These are phyloP conservation scores for Leuciscus idus DNA, from an alignment of 2,113 vertebrate species.

Conservation along the genomic window DNA sequence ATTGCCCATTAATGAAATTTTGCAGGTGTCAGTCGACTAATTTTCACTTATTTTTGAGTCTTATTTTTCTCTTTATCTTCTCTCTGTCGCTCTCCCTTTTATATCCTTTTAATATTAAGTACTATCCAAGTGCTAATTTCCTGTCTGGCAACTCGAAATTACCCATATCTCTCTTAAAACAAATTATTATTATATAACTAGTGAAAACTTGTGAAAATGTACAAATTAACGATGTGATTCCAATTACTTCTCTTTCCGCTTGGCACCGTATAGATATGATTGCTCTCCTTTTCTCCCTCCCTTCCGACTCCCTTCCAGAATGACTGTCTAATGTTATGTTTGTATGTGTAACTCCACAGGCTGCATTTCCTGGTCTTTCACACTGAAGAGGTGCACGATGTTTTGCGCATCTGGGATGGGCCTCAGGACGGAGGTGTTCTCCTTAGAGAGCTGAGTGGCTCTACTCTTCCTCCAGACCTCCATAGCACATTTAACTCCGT, in stretches of 20 bases:
- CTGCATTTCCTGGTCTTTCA: constrained; percentile 98
- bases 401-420: constrained; percentile 95
- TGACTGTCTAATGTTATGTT: background rate
- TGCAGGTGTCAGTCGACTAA: constrained; percentile 30
- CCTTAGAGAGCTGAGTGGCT: constrained; percentile 88
- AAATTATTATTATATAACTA: background rate
- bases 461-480: constrained; percentile 81
- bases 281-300: background rate
- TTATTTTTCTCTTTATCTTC: background rate
- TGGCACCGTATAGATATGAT: background rate
- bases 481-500: constrained; percentile 95
- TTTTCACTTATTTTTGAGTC: constrained; percentile 31
- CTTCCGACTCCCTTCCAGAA: too few species aligned
- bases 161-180: constrained; percentile 14
- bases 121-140: background rate
- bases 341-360: constrained; percentile 67
- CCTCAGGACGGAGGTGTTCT: constrained; percentile 92
- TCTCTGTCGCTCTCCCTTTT: background rate
- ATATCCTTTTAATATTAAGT: background rate
- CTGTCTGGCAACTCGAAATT: background rate
- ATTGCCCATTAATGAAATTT: constrained; percentile 40
- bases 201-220: background rate
- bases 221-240: background rate
- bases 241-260: background rate
- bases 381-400: constrained; percentile 94